Conservation (phyloP, 2,888 invertebrate species). For the Hyles lineata region DNA sequence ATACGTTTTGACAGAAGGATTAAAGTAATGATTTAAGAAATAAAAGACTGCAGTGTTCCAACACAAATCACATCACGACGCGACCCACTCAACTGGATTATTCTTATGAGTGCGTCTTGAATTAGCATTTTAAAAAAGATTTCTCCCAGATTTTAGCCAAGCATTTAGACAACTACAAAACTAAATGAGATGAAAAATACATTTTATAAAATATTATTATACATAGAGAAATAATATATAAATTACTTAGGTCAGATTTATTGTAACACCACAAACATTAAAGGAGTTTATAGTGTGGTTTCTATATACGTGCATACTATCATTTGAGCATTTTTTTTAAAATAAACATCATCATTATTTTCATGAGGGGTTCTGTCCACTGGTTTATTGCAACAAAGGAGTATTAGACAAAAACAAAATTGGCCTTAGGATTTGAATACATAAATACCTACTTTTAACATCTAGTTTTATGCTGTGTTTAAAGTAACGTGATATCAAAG, state of each 20-base stretch:
- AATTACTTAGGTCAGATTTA: neutral
- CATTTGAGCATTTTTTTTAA: too few relatives aligned
- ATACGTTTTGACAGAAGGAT: too few relatives aligned
- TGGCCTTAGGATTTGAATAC: too few relatives aligned
- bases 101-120: slow-evolving; percentile 36
- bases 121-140: slow-evolving; percentile 29
- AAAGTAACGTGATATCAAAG: neutral
- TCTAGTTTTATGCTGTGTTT: too few relatives aligned
- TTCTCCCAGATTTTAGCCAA: slow-evolving; percentile 1
- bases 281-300: too few relatives aligned
- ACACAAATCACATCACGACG: slow-evolving; percentile 35
- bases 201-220: too few relatives aligned
- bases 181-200: neutral
- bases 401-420: too few relatives aligned
- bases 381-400: too few relatives aligned
- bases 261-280: neutral
- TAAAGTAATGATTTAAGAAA: neutral
- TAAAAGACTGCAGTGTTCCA: slow-evolving; percentile 32
- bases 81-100: slow-evolving; percentile 32
- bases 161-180: neutral
- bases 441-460: too few relatives aligned
- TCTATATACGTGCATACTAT: too few relatives aligned
- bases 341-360: too few relatives aligned
- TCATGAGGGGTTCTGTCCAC: too few relatives aligned
- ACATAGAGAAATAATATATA: neutral